Evolutionary conservation across 37 sponge, comb jelly and placozoan species (phyloP).

Genomic region (Sycon ciliatum): DNA sequence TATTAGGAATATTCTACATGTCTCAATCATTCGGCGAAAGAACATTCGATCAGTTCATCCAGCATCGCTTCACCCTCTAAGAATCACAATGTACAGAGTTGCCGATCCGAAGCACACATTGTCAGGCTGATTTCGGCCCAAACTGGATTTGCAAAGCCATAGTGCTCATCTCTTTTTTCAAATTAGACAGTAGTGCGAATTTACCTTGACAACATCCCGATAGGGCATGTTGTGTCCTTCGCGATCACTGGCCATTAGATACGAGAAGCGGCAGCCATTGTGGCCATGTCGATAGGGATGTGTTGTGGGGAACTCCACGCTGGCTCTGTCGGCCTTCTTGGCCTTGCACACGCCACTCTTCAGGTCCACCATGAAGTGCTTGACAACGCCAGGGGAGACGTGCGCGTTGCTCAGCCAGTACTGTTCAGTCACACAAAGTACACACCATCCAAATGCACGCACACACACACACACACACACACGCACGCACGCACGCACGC

Average conservation of each 20-base stretch:
- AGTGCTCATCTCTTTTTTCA: background rate
- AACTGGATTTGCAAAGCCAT: too few relatives aligned
- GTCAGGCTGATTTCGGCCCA: too few relatives aligned
- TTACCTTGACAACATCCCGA: constrained; percentile 83
- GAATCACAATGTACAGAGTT: too few relatives aligned
- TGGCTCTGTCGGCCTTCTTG: constrained; percentile 45
- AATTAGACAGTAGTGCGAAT: background rate
- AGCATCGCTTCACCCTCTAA: too few relatives aligned
- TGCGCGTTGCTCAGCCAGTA: constrained; percentile 38
- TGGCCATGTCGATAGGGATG: constrained; percentile 71
- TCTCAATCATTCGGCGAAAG: too few relatives aligned
- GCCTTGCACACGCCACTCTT: constrained; percentile 25
- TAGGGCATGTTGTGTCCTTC: constrained; percentile 63
- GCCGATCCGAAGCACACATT: too few relatives aligned
- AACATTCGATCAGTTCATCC: too few relatives aligned
- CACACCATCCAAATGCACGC: background rate
- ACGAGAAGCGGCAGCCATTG: constrained; percentile 46
- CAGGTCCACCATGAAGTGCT: constrained; percentile 45
- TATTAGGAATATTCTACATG: too few relatives aligned
- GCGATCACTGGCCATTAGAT: constrained; percentile 84
- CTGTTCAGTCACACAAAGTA: background rate
- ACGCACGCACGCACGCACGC: background rate
- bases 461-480: constrained; percentile 3
- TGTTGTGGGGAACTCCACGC: constrained; percentile 66
- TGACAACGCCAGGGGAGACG: constrained; percentile 55